phyloP scores from a whole-genome alignment of 2,113 vertebrate species.

The Dromas ardeola region DNA sequence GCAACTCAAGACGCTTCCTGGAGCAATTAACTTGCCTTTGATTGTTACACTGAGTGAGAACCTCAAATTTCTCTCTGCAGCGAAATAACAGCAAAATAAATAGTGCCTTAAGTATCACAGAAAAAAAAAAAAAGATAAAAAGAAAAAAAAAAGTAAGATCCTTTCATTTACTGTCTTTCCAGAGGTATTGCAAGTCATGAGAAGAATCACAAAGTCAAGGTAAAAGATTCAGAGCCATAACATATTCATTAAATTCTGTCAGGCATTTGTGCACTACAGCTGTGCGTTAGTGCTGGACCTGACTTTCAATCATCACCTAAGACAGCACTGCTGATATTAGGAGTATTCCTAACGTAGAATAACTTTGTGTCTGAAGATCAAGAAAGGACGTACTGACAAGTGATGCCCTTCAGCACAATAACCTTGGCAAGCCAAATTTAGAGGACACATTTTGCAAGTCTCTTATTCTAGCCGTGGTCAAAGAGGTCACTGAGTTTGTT shows the following conservation, averaged over 20 bases:
- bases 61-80: not conserved
- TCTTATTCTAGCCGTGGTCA: not conserved
- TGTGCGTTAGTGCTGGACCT: not conserved
- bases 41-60: not conserved
- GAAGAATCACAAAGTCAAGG: not conserved
- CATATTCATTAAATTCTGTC: conserved; percentile 13
- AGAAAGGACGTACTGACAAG: not conserved
- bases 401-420: not conserved
- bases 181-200: not conserved
- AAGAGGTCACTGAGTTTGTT: not conserved
- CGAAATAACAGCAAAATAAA: not conserved
- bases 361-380: not conserved
- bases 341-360: not conserved
- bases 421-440: not conserved
- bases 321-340: conserved; percentile 2
- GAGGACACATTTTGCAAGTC: not conserved
- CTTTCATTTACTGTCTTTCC: not conserved
- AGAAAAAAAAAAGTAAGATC: not conserved
- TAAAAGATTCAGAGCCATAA: not conserved
- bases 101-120: not conserved
- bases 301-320: conserved; percentile 6
- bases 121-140: not conserved
- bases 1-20: not conserved
- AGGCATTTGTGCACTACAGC: not conserved
- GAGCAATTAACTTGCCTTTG: not conserved